phyloP scores from a whole-genome alignment of 1,140 invertebrate species.

The Berghia stephanieae region DNA sequence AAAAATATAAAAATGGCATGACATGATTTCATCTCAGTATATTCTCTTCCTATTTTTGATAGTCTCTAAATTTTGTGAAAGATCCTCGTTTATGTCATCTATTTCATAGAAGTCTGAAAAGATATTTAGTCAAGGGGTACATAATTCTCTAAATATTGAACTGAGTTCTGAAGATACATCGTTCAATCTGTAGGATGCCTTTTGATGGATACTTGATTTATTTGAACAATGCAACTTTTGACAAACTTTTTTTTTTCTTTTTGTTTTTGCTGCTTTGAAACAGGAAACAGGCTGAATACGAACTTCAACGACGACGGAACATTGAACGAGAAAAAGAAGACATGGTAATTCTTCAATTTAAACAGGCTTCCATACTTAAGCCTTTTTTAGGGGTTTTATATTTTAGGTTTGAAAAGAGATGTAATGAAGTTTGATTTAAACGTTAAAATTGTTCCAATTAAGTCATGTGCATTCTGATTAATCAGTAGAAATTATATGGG shows the following conservation, averaged over 20 bases:
- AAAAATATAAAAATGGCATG: too few species aligned
- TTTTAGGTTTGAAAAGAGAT: not conserved
- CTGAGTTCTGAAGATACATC: not conserved
- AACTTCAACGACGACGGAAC: slow-evolving; percentile 75
- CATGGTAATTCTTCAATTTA: slow-evolving; percentile 70
- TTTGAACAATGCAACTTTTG: not conserved
- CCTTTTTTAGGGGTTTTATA: too few species aligned
- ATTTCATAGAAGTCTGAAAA: not conserved
- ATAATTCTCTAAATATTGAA: not conserved
- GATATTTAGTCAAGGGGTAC: not conserved
- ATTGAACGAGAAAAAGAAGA: slow-evolving; percentile 74
- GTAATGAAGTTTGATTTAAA: not conserved
- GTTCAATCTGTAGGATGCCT: too few species aligned
- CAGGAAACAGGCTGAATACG: slow-evolving; percentile 79
- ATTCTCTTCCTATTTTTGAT: too few species aligned
- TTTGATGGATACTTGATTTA: not conserved
- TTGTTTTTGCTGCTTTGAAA: slow-evolving; percentile 62
- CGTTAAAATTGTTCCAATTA: not conserved
- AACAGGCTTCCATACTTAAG: too few species aligned
- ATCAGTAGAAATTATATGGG: not conserved
- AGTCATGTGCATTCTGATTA: not conserved
- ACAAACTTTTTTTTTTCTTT: not conserved
- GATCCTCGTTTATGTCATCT: too few species aligned
- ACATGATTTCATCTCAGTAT: too few species aligned
- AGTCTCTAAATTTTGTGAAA: too few species aligned